Base-by-base conservation (phyloP, 2,888 invertebrate genomes). In the Diaphora mendica region DNA sequence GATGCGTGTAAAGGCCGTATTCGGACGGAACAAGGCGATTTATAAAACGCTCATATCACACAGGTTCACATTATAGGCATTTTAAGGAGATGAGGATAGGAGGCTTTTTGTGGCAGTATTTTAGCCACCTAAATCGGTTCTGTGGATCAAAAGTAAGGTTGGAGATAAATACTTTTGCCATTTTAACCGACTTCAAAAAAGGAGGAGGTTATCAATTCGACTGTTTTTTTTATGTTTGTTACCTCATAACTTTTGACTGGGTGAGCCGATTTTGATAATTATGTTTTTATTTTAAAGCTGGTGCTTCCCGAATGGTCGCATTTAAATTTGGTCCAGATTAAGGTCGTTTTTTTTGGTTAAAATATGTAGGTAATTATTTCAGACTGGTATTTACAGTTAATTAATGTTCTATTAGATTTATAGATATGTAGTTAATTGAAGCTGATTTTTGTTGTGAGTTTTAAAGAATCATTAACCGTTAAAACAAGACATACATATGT, bases 1-100 rank as follows among this genome's bases (percentile, higher is more conserved):
- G 85, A 85, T 77, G 82, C 82, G 78, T 76, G 78, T 81, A 83
- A 77, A 74, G 75, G 71, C 80, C 76, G 73, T 81, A 79, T 84
- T 83, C 71, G 82, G 82, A 79, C 80, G 86, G 83, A 82, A 84
- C 77, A 74, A 64, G 82, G 75, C 83, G 77, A 85, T 85, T 84
- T 85, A 85, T 85, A 84, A 82, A 82, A 85, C 77, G 77, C 68
- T 78, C 77, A 72, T 78, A 84, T 84, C 77, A 79, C 79, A 75
- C 73, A 73, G 77, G 79, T 79, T 73, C 70, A 73, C 80, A 78
- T 83, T 79, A 80, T 76, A 71, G 79, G 70, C 74, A 70, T 81
- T 81, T 76, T 79, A 78, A 81, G 74, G 68, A 77, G 75, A 84
- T 81, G 77, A 78, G 72, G 78, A 68, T 74, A 74, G 75, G 70